Evolutionary conservation across 2,888 invertebrate genomes (phyloP).

Genomic region (Orchesellides sinensis): DNA sequence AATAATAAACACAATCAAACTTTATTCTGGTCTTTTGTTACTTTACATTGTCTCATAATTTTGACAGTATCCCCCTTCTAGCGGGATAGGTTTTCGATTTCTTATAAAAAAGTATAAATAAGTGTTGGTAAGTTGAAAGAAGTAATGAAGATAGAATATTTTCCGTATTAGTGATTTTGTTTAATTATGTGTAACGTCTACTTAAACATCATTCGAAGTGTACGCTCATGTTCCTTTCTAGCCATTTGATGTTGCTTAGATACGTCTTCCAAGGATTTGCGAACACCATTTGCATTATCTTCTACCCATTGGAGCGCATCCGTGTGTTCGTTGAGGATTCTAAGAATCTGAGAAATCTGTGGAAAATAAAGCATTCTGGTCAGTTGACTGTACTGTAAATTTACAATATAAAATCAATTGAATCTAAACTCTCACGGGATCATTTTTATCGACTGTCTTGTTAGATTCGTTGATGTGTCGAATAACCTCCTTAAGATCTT

Average conservation of each 20-base stretch:
- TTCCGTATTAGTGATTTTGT: no score
- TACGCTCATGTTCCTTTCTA: slow-evolving; percentile 85
- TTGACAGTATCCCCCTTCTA: no score
- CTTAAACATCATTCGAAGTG: slow-evolving; percentile 83
- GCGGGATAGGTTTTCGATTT: no score
- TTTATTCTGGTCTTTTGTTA: no score
- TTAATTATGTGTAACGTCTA: slow-evolving; percentile 71
- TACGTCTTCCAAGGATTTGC: slow-evolving; percentile 88
- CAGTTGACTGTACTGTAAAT: background rate
- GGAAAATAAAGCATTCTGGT: background rate
- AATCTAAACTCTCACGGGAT: slow-evolving; percentile 87
- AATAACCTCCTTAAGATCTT: slow-evolving; percentile 96
- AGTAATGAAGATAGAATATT: no score
- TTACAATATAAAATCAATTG: background rate
- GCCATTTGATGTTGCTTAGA: slow-evolving; percentile 84
- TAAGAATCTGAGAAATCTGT: slow-evolving; percentile 93
- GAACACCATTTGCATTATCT: slow-evolving; percentile 87
- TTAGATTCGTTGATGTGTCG: slow-evolving; percentile 95
- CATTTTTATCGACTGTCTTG: slow-evolving; percentile 87
- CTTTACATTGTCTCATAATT: no score
- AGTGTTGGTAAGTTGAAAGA: background rate
- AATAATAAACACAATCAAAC: no score
- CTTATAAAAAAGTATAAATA: background rate
- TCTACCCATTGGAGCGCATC: slow-evolving; percentile 97
- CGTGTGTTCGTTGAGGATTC: slow-evolving; percentile 97